Conservation (phyloP, 2,888 invertebrate genomes). For the Scaptomyza caliginosa region DNA sequence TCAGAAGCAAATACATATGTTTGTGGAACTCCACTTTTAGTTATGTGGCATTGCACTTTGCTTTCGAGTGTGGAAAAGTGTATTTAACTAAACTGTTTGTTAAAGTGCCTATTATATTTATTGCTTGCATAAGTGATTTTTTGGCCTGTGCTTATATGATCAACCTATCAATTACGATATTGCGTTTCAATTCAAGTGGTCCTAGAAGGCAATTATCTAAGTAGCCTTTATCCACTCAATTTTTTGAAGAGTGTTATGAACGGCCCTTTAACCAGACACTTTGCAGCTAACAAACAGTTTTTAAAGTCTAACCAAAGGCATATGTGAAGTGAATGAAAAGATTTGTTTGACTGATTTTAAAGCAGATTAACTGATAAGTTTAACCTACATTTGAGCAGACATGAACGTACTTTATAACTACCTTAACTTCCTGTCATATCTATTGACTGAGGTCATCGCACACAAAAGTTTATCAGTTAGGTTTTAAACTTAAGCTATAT, state of each 20-base stretch:
- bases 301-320: not conserved
- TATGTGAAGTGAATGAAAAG: constrained; percentile 1
- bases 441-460: constrained; percentile 33
- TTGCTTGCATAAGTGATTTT: constrained; percentile 6
- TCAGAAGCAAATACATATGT: constrained; percentile 39
- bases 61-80: constrained; percentile 24
- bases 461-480: constrained; percentile 20
- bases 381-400: constrained; percentile 31
- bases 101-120: constrained; percentile 2
- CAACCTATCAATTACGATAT: not conserved
- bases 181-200: constrained; percentile 2
- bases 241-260: constrained; percentile 2
- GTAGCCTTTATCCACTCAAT: constrained; percentile 2
- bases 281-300: not conserved
- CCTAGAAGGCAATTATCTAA: constrained; percentile 13
- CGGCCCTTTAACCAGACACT: constrained; percentile 6
- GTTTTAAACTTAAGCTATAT: not conserved
- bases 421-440: constrained; percentile 30
- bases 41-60: constrained; percentile 28
- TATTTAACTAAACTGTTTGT: constrained; percentile 11
- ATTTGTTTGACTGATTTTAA: not conserved
- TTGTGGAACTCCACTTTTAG: constrained; percentile 18
- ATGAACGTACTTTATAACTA: not conserved
- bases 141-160: constrained; percentile 10
- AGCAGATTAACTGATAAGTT: constrained; percentile 24